Evolutionary conservation across 2,113 vertebrate genomes (phyloP).

Genomic region (Suncus etruscus): DNA sequence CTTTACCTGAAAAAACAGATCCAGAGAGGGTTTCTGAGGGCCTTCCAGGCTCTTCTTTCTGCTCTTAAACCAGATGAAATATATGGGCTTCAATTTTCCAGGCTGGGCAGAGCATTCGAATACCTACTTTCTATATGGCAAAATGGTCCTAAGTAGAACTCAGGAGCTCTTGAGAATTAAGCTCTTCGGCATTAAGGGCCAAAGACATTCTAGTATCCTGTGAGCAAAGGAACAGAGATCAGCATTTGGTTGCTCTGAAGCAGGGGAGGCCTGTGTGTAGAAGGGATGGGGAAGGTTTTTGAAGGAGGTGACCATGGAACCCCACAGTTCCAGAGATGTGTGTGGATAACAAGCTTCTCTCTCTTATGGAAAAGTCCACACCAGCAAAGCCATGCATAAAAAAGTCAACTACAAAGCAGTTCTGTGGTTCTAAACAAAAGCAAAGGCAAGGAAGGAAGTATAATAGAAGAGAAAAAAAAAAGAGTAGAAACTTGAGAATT

Average conservation of each 20-base stretch:
- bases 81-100: not conserved
- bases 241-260: not conserved
- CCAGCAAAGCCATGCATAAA: not conserved
- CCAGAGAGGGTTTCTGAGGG: not conserved
- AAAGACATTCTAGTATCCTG: not conserved
- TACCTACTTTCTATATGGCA: not conserved
- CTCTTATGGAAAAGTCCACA: not conserved
- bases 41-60: not conserved
- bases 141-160: not conserved
- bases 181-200: not conserved
- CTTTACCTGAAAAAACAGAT: no score
- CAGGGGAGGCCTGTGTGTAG: no score
- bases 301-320: not conserved
- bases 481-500: not conserved
- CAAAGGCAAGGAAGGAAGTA: not conserved
- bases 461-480: not conserved
- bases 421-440: not conserved
- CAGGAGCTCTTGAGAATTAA: conserved; percentile 19
- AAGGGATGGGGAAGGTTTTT: not conserved
- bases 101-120: not conserved
- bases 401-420: not conserved
- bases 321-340: not conserved
- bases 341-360: not conserved
- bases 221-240: not conserved
- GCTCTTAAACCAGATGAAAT: not conserved